Base-by-base conservation (phyloP, 2,797 vertebrate species). In the Fundulus diaphanus region DNA sequence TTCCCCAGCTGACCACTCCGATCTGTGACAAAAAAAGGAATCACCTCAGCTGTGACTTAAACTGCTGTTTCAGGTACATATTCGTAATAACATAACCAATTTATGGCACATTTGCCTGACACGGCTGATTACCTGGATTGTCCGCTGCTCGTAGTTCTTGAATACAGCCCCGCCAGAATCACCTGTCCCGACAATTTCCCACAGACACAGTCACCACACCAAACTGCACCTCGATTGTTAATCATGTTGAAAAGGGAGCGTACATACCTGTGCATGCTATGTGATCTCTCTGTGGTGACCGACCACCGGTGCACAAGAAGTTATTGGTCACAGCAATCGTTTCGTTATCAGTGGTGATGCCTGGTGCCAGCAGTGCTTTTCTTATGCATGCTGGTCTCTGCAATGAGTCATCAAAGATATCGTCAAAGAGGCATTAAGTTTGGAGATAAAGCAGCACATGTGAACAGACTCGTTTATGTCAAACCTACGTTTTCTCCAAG, bases 91-190 rank as follows among this genome's bases (percentile, higher is more conserved):
- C 16, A 8, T 6, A 27, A 35, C 35, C 7, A 40, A 16, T 42
- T n/a, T 27, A 6, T 65, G 24, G 42, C 22, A 42, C 5, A 13
- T 42, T 35, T 71, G 9, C n/a, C 27, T 33, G 24, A n/a, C 37
- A 51, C 33, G 3, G 11, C 18, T n/a, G 24, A 42, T 15, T 56
- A 94, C 93, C 92, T 94, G 93, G 72, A 94, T 27, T 12, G 88
- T 92, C 33, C 93, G 92, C 5, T 72, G 16, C 7, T 86, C 29
- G 29, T 72, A 79, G 77, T 88, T 66, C 73, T 90, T 94, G 74
- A 88, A 92, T 70, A 94, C 90, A 59, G 93, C 92, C 9, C 93
- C 91, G 82, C 93, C 93, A 40, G 90, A 92, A 71, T 94, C 93
- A 69, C 93, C 93, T 94, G 78, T 73, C 0, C 27, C 42, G 52